These are phyloP conservation scores for Sarcophaga rosellei DNA, from an alignment of 2,888 invertebrate genomes.

Conservation along the genomic window DNA sequence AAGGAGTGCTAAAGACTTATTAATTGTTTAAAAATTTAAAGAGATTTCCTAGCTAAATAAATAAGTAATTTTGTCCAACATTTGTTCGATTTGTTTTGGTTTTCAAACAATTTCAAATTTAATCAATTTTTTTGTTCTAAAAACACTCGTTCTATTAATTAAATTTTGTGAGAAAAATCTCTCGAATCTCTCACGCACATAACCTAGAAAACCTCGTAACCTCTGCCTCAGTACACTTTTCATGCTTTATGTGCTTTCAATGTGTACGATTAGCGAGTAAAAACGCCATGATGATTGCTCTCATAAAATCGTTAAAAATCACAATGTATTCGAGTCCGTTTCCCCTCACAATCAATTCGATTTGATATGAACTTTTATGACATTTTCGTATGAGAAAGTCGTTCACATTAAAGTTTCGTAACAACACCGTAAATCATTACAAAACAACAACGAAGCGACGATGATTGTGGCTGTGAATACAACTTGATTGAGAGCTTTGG, in stretches of 20 bases:
- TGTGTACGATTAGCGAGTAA: neutral
- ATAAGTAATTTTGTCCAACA: too few species aligned
- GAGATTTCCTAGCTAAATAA: too few species aligned
- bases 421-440: neutral
- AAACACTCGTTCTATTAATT: conserved; percentile 52
- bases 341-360: neutral
- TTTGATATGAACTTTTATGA: conserved; percentile 30
- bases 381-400: conserved; percentile 39
- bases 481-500: conserved; percentile 49
- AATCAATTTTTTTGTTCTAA: too few species aligned
- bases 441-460: conserved; percentile 26
- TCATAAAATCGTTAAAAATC: neutral
- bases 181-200: conserved; percentile 42
- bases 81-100: too few species aligned
- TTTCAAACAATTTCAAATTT: too few species aligned
- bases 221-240: neutral
- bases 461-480: conserved; percentile 6
- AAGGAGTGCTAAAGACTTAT: too few species aligned
- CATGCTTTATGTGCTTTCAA: too few species aligned
- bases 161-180: conserved; percentile 63
- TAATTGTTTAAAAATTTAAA: too few species aligned
- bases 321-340: conserved; percentile 1
- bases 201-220: conserved; percentile 11
- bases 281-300: conserved; percentile 18
- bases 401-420: conserved; percentile 21